Evolutionary conservation across 2,113 vertebrate species (phyloP).

Genomic region (Corydoras maculifer): DNA sequence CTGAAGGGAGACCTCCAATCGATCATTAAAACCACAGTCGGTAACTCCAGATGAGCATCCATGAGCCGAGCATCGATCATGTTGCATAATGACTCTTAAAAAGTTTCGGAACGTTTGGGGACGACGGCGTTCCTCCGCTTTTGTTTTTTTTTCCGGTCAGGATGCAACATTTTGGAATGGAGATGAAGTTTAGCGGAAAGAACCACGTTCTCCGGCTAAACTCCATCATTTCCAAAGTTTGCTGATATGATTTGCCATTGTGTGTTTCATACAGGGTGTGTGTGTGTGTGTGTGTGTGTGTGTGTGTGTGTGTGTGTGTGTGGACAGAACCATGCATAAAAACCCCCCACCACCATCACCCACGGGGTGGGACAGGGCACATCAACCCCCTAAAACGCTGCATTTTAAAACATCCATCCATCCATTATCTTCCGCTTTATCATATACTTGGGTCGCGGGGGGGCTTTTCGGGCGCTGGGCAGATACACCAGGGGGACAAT

Average conservation of each 20-base stretch:
- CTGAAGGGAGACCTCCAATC: constrained; percentile 71
- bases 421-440: too few species aligned
- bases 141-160: constrained; percentile 35
- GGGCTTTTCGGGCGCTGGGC: too few species aligned
- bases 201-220: constrained; percentile 45
- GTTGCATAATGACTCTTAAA: constrained; percentile 50
- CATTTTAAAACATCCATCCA: too few species aligned
- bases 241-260: constrained; percentile 24
- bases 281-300: constrained; percentile 34
- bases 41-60: constrained; percentile 55
- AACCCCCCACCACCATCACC: too few species aligned
- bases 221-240: constrained; percentile 71
- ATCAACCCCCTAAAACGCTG: too few species aligned
- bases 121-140: constrained; percentile 3
- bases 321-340: background rate
- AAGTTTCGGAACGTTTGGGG: background rate
- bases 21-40: constrained; percentile 70
- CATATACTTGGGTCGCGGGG: too few species aligned
- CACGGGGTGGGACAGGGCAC: too few species aligned
- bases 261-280: constrained; percentile 13
- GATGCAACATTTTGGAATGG: constrained; percentile 66
- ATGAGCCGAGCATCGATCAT: constrained; percentile 43
- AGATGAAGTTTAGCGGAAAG: constrained; percentile 55
- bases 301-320: constrained; percentile 31
- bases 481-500: too few species aligned